These are phyloP conservation scores for Emydura subglobosa DNA, from an alignment of 2,113 vertebrate species.

Conservation along the genomic window DNA sequence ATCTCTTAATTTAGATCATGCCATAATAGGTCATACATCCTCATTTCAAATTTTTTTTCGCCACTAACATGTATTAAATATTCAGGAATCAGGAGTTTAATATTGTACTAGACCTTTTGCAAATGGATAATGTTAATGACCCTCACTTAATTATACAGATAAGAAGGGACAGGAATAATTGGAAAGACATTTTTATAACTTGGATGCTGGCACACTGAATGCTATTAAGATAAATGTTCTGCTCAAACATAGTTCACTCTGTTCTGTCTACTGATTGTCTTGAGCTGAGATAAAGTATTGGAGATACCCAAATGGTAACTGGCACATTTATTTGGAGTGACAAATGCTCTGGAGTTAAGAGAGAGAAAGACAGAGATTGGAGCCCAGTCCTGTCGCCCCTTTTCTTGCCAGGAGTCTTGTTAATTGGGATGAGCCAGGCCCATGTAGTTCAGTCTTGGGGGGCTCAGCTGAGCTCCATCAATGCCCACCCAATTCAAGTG, in stretches of 20 bases:
- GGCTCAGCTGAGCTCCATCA: not conserved
- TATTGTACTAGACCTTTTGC: rapidly evolving
- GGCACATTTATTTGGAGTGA: conserved; percentile 26
- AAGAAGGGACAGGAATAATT: conserved; percentile 37
- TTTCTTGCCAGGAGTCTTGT: not conserved
- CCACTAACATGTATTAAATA: not conserved
- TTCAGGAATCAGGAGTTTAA: not conserved
- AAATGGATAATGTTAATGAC: not conserved
- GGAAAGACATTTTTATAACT: conserved; percentile 37
- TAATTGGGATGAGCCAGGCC: not conserved
- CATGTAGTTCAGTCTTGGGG: not conserved
- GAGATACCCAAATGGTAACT: not conserved
- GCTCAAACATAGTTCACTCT: conserved; percentile 7
- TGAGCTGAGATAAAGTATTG: not conserved
- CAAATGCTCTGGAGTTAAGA: conserved; percentile 17
- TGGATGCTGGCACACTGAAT: not conserved
- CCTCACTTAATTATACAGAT: conserved; percentile 1
- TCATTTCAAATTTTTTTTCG: not conserved
- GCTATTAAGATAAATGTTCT: conserved; percentile 37
- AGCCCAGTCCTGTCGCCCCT: not conserved
- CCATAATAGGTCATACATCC: not conserved
- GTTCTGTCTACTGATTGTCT: conserved; percentile 9
- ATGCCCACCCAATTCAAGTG: not conserved
- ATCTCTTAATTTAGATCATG: not conserved
- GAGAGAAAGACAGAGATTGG: not conserved